These are phyloP conservation scores for Atta texana DNA, from an alignment of 1,140 invertebrate species.

Conservation along the genomic window DNA sequence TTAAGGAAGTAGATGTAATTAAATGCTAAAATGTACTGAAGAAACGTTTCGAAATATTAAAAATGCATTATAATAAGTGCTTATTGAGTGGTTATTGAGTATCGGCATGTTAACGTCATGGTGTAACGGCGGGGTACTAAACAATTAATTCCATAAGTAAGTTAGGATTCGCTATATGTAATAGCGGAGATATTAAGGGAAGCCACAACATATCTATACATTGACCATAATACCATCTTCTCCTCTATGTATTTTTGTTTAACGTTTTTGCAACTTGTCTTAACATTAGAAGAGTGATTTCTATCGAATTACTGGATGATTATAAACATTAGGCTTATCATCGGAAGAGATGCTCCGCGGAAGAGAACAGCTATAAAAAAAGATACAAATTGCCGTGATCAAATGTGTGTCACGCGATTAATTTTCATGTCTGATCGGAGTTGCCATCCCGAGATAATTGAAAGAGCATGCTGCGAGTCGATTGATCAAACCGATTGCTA, in stretches of 20 bases:
- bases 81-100: too few relatives aligned
- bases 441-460: constrained; percentile 69
- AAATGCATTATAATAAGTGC: too few relatives aligned
- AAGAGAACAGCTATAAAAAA: constrained; percentile 26
- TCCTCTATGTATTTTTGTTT: background rate
- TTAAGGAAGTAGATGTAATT: too few relatives aligned
- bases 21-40: too few relatives aligned
- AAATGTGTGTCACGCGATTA: constrained; percentile 71
- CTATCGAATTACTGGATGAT: background rate
- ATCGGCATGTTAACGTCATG: too few relatives aligned
- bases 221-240: too few relatives aligned
- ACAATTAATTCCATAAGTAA: too few relatives aligned
- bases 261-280: background rate
- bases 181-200: too few relatives aligned
- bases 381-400: constrained; percentile 58
- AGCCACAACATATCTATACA: too few relatives aligned
- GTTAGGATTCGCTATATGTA: too few relatives aligned
- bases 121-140: too few relatives aligned
- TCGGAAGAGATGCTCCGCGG: background rate
- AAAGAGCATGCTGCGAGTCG: constrained; percentile 63
- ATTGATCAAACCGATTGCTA: constrained; percentile 70
- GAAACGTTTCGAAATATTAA: too few relatives aligned
- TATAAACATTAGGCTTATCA: background rate
- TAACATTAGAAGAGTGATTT: background rate
- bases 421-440: constrained; percentile 55